A percentile compares a stretch with the other conserved stretches of the same genome.
Evolutionary conservation across 2,113 vertebrate genomes (phyloP).

Genomic region (Saccopteryx leptura): DNA sequence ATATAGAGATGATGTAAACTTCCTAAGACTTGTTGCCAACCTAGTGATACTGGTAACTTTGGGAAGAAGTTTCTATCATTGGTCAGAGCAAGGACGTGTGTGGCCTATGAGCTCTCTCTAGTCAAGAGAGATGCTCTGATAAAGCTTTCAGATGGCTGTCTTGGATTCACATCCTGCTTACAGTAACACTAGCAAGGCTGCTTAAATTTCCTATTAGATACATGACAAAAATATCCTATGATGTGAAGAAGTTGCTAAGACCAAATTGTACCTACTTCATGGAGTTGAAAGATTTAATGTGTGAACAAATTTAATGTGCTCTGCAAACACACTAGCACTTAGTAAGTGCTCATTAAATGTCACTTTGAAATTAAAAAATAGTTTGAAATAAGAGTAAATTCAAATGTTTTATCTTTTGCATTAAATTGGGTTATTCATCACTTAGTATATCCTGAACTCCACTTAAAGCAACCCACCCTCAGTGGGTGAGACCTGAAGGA

Average conservation of each 20-base stretch:
- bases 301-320: constrained; percentile 3
- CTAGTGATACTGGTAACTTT: constrained; percentile 88
- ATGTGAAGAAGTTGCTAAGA: constrained; percentile 89
- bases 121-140: constrained; percentile 92
- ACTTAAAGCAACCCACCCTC: not conserved
- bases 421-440: not conserved
- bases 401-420: not conserved
- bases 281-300: constrained; percentile 73
- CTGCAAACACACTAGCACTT: not conserved
- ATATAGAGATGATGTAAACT: constrained; percentile 99
- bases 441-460: not conserved
- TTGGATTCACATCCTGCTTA: constrained; percentile 87
- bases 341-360: constrained; percentile 21
- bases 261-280: constrained; percentile 75
- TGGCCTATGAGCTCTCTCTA: constrained; percentile 89
- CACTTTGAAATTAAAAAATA: not conserved
- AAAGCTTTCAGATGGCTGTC: constrained; percentile 88
- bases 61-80: constrained; percentile 89
- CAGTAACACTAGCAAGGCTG: constrained; percentile 94
- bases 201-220: constrained; percentile 93
- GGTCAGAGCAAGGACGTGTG: constrained; percentile 83
- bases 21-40: constrained; percentile 92
- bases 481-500: not conserved
- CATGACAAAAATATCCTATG: constrained; percentile 95
- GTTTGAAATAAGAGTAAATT: not conserved